Conservation (phyloP, 2,797 vertebrate species). For the Urosaurus nigricauda region DNA sequence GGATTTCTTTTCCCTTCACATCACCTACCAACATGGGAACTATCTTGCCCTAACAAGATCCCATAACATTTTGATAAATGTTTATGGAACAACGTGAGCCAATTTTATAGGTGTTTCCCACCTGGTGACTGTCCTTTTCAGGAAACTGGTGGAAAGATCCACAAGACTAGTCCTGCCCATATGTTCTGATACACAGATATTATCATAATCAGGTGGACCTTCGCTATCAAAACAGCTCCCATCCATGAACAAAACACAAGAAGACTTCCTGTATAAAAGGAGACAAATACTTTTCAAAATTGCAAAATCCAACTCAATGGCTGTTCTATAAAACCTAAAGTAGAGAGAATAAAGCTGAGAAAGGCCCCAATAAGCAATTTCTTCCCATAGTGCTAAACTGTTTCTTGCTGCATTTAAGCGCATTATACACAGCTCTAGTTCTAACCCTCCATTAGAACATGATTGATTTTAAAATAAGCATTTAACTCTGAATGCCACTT, state of each 20-base stretch:
- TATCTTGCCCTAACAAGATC: neutral
- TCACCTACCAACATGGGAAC: neutral
- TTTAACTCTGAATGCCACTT: conserved; percentile 21
- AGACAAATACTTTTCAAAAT: neutral
- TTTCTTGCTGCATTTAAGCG: neutral
- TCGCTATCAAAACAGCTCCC: neutral
- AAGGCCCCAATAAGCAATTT: neutral
- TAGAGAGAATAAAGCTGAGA: neutral
- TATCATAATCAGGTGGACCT: neutral
- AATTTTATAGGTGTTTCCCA: neutral
- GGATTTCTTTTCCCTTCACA: neutral
- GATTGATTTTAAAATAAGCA: conserved; percentile 5
- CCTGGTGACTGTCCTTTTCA: neutral
- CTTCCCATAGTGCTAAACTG: neutral
- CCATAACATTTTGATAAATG: neutral
- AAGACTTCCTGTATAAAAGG: neutral
- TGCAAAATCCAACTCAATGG: neutral
- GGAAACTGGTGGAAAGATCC: neutral
- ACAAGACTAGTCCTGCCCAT: neutral
- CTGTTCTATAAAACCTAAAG: neutral
- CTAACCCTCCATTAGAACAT: neutral
- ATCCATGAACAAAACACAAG: neutral
- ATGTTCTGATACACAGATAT: neutral
- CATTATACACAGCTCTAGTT: neutral
- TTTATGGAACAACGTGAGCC: neutral